These are phyloP conservation scores for Coptodon rendalli DNA, from an alignment of 2,113 vertebrate genomes.

Conservation along the genomic window DNA sequence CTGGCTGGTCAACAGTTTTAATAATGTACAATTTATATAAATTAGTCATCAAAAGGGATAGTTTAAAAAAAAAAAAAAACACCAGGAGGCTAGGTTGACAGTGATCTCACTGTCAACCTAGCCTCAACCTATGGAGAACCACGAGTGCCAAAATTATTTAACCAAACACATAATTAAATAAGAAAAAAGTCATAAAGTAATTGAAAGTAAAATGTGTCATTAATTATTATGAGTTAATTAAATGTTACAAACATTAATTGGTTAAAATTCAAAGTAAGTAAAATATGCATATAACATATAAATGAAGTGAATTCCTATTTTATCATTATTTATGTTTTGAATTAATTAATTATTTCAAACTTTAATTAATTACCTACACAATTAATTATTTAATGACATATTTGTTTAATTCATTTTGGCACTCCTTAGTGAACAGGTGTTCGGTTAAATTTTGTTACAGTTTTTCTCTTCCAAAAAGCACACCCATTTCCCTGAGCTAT, in stretches of 20 bases:
- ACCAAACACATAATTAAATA: neutral
- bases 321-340: neutral
- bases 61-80: neutral
- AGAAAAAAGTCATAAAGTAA: neutral
- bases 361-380: neutral
- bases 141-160: neutral
- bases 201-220: neutral
- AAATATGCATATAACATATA: neutral
- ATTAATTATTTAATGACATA: neutral
- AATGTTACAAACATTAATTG: neutral
- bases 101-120: too few relatives aligned
- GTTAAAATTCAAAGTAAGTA: neutral
- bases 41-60: neutral
- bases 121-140: neutral
- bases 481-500: too few relatives aligned
- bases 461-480: neutral
- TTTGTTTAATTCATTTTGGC: neutral
- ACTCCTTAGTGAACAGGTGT: neutral
- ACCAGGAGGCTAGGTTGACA: fast-evolving
- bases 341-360: neutral
- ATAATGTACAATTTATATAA: neutral
- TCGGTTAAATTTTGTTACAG: neutral
- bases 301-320: neutral
- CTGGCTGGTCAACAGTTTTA: neutral
- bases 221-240: neutral